phyloP scores from a whole-genome alignment of 2,797 vertebrate genomes.

The Aplochiton taeniatus region DNA sequence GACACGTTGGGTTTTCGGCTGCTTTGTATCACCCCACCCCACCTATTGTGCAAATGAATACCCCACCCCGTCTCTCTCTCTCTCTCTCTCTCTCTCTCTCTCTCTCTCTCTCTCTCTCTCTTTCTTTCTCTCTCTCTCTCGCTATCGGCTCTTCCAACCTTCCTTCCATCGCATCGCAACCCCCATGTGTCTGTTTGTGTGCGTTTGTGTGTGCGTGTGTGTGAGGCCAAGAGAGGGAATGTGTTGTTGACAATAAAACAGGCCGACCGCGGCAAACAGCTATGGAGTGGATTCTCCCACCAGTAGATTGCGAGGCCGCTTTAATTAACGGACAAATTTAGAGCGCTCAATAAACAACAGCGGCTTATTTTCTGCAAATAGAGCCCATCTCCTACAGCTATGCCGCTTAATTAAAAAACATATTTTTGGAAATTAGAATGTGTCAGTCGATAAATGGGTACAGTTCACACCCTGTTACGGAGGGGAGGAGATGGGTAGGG shows the following conservation, averaged over 20 bases:
- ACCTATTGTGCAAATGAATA: too few relatives aligned
- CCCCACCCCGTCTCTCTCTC: constrained; percentile 9
- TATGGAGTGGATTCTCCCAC: too few relatives aligned
- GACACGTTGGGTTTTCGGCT: constrained; percentile 24
- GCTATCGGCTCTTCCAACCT: constrained; percentile 44
- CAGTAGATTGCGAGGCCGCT: too few relatives aligned
- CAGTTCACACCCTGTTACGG: too few relatives aligned
- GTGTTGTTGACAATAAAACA: not conserved
- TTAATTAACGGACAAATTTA: not conserved
- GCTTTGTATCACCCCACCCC: not conserved
- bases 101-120: constrained; percentile 49
- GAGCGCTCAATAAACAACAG: not conserved
- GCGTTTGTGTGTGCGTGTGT: not conserved
- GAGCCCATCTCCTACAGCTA: too few relatives aligned
- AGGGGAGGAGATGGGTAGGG: too few relatives aligned
- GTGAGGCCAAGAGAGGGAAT: not conserved
- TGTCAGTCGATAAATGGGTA: too few relatives aligned
- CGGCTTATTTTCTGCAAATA: too few relatives aligned
- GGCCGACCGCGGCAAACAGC: too few relatives aligned
- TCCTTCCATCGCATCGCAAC: constrained; percentile 38
- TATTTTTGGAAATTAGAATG: too few relatives aligned
- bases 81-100: constrained; percentile 47
- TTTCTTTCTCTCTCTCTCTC: constrained; percentile 42
- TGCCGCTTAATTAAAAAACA: too few relatives aligned
- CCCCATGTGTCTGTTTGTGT: constrained; percentile 16